Conservation (phyloP, 2,797 vertebrate genomes). For the Macrochelys suwanniensis region DNA sequence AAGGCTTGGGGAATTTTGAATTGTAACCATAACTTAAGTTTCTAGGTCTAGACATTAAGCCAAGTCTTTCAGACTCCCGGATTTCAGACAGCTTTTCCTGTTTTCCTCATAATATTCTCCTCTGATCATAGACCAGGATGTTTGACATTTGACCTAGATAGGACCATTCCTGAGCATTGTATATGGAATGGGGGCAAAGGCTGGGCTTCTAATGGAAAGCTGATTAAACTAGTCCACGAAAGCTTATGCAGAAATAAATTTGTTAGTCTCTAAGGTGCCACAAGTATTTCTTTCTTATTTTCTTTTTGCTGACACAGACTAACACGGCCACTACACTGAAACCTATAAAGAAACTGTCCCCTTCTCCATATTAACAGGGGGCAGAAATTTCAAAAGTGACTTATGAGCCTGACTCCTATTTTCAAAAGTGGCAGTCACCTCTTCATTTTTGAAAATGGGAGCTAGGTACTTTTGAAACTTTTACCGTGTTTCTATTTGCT, state of each 20-base stretch:
- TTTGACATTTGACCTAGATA: conserved; percentile 36
- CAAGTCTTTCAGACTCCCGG: not conserved
- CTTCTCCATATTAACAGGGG: not conserved
- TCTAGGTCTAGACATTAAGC: not conserved
- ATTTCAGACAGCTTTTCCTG: not conserved
- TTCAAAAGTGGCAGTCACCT: not conserved
- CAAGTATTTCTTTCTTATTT: no score
- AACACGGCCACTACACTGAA: no score
- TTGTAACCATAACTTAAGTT: not conserved
- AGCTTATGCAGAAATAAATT: no score
- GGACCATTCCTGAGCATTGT: conserved; percentile 17
- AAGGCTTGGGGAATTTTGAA: conserved; percentile 30
- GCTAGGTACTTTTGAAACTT: not conserved
- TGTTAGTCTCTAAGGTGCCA: no score
- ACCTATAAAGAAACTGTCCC: not conserved
- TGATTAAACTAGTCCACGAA: not conserved
- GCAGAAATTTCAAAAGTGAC: not conserved
- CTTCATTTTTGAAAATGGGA: not conserved
- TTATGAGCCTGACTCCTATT: conserved; percentile 6
- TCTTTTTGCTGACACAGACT: no score
- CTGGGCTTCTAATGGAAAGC: conserved; percentile 25
- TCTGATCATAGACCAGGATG: not conserved
- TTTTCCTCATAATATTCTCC: conserved; percentile 40
- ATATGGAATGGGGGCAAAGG: not conserved
- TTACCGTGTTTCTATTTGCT: not conserved